Percentiles rank a stretch among this genome's conserved stretches.
Conservation (phyloP, 1,140 invertebrate genomes). For the Papilio glaucus region DNA sequence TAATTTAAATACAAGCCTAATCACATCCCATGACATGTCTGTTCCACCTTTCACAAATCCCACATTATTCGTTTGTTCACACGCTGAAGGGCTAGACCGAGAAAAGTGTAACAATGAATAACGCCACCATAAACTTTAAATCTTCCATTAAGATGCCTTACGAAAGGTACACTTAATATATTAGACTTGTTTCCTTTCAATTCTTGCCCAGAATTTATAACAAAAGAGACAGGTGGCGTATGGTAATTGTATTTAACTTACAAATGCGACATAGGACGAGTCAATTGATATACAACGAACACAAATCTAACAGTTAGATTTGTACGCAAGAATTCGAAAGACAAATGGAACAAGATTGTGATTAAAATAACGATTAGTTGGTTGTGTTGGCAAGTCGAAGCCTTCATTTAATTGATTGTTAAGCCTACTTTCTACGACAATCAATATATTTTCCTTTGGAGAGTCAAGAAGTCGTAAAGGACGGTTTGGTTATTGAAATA, state of each 20-base stretch:
- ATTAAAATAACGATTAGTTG: background rate
- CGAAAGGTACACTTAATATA: background rate
- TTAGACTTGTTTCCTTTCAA: background rate
- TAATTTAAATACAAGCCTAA: too few relatives aligned
- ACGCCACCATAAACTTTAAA: too few relatives aligned
- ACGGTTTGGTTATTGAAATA: background rate
- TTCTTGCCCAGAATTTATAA: constrained; percentile 1
- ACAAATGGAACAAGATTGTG: background rate
- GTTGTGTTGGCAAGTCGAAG: background rate
- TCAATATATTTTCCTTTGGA: too few relatives aligned
- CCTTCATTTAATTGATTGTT: background rate
- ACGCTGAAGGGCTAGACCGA: too few relatives aligned
- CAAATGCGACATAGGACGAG: background rate
- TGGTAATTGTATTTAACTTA: background rate
- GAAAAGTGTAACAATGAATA: too few relatives aligned
- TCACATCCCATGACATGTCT: too few relatives aligned
- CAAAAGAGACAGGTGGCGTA: background rate
- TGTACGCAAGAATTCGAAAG: background rate
- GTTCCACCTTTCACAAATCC: too few relatives aligned
- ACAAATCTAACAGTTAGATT: background rate
- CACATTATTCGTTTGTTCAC: too few relatives aligned
- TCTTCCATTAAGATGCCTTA: background rate
- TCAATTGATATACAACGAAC: background rate
- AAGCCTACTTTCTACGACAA: background rate
- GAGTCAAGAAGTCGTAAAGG: too few relatives aligned